These are phyloP conservation scores for Thunnus albacares DNA, from an alignment of 2,797 vertebrate genomes.

Conservation along the genomic window DNA sequence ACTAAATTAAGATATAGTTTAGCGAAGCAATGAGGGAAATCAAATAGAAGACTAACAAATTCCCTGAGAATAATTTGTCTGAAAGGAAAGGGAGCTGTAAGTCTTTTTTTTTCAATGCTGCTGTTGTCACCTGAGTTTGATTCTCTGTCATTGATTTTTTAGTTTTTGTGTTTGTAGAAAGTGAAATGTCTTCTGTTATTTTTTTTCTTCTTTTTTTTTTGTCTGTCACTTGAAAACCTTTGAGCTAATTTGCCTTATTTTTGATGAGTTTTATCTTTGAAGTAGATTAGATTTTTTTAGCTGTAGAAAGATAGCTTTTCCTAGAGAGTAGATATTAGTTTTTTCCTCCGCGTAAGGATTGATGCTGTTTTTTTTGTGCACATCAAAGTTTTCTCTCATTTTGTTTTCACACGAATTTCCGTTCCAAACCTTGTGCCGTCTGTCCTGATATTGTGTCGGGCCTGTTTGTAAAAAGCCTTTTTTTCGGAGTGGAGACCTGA, in stretches of 20 bases:
- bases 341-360: slow-evolving; percentile 56
- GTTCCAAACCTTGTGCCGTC: slow-evolving; percentile 60
- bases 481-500: slow-evolving; percentile 44
- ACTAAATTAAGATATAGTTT: slow-evolving; percentile 68
- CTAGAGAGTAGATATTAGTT: slow-evolving; percentile 67
- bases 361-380: slow-evolving; percentile 71
- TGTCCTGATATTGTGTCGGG: slow-evolving; percentile 47
- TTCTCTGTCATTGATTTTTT: slow-evolving; percentile 74
- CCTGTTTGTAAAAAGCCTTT: slow-evolving; percentile 34
- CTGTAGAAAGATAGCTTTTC: slow-evolving; percentile 73
- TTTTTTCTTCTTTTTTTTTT: slow-evolving; percentile 38
- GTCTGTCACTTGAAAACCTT: slow-evolving; percentile 81
- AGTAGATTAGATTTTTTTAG: slow-evolving; percentile 72
- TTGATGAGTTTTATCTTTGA: slow-evolving; percentile 75
- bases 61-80: slow-evolving; percentile 65
- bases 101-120: slow-evolving; percentile 84
- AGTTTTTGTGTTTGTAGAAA: slow-evolving; percentile 71
- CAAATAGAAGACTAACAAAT: slow-evolving; percentile 57
- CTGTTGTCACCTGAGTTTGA: slow-evolving; percentile 82
- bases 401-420: slow-evolving; percentile 54
- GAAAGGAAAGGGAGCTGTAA: slow-evolving; percentile 70
- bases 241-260: slow-evolving; percentile 79
- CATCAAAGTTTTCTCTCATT: slow-evolving; percentile 37
- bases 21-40: slow-evolving; percentile 70
- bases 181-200: slow-evolving; percentile 58